Evolutionary conservation across 2,113 vertebrate genomes (phyloP), one percentile per base, ranked within the genome.

Genomic region (Stegastes partitus): DNA sequence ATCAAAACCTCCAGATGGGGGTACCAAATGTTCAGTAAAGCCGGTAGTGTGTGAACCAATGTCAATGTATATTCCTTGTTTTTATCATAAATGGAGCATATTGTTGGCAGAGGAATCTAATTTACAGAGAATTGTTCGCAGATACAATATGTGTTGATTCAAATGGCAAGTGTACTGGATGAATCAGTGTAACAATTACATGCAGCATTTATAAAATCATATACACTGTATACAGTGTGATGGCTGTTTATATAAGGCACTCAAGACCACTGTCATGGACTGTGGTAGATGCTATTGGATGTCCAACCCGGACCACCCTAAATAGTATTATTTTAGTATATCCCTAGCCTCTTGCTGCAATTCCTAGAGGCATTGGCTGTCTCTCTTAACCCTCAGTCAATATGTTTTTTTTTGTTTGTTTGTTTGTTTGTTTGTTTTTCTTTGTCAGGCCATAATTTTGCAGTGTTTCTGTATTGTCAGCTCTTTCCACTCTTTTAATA

Each of bases 21-120:
- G 8, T 26, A 79, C 62, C 76, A 86, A 84, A 84, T 86, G 75
- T 82, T 80, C 57, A 25, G 51, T 26, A 68, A 67, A 74, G 81
- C 55, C 28, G 16, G 71, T 77, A 51, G 51, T 76, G 51, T 79
- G 54, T 39, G 47, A 78, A 63, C n/a, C 31, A 11, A 28, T 64
- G 7, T 62, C 47, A 23, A 6, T 65, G 7, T 69, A 21, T 67
- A n/a, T 21, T 68, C 28, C 59, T 67, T 86, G 64, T 67, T 68
- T 70, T 42, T 59, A 12, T 54, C 37, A 49, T 61, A 61, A 64
- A 28, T 22, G 26, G 11, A 62, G 23, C 37, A 65, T 74, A 37
- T 56, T 77, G 63, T 70, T 77, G 28, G 42, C 31, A 22, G 59
- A 67, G n/a, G 1, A 55, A n/a, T 64, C 1, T 23, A 23, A 66